These are phyloP conservation scores for Eleutherodactylus coqui DNA, from an alignment of 2,797 vertebrate species.

Conservation along the genomic window DNA sequence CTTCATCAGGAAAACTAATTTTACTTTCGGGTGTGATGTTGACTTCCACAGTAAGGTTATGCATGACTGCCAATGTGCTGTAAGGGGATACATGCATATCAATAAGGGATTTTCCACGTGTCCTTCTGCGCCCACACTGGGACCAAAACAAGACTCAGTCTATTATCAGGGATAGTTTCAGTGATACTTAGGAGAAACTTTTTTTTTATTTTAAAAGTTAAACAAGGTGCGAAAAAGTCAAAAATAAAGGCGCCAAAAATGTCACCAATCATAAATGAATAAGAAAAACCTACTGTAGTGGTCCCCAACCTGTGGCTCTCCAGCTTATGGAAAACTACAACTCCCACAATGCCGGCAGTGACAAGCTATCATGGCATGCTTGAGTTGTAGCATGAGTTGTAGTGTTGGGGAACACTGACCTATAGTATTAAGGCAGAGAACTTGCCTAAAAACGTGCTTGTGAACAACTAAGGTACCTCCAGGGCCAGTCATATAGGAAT, in stretches of 20 bases:
- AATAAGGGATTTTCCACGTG: neutral
- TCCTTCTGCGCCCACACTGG: neutral
- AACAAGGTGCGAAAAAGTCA: neutral
- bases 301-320: too few relatives aligned
- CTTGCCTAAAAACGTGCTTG: neutral
- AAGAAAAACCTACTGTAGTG: neutral
- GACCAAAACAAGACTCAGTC: neutral
- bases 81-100: slow-evolving; percentile 18
- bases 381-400: too few relatives aligned
- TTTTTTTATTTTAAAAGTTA: neutral
- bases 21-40: slow-evolving; percentile 7
- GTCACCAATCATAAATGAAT: neutral
- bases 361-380: too few relatives aligned
- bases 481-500: too few relatives aligned
- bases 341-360: too few relatives aligned
- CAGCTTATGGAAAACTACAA: too few relatives aligned
- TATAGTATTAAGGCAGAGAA: neutral
- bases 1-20: slow-evolving; percentile 1
- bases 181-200: neutral
- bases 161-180: neutral
- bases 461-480: neutral
- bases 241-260: neutral
- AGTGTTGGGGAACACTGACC: too few relatives aligned
- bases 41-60: neutral
- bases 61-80: neutral